Conservation (phyloP, 2,113 vertebrate genomes). For the Platanista minor region DNA sequence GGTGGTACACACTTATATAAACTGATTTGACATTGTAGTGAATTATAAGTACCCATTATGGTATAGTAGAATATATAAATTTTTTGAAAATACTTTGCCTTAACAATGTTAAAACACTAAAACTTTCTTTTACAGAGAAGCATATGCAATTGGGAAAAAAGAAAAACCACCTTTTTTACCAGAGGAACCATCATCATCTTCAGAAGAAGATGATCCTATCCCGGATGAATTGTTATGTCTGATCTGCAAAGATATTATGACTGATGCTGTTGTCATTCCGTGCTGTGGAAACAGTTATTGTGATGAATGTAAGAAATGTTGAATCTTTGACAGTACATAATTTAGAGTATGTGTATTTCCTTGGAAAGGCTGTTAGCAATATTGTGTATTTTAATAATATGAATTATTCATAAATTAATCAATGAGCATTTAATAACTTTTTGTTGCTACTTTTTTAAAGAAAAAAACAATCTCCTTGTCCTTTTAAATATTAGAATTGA, state of each 20-base stretch:
- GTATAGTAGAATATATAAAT: background rate
- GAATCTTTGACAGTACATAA: background rate
- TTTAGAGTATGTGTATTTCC: background rate
- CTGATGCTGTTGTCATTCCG: slow-evolving; percentile 96
- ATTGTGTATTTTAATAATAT: background rate
- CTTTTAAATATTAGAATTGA: background rate
- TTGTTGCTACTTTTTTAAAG: background rate
- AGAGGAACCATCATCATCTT: slow-evolving; percentile 85
- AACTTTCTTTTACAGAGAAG: slow-evolving; percentile 83
- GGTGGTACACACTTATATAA: slow-evolving; percentile 1
- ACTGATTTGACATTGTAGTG: slow-evolving; percentile 2
- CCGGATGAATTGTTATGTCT: slow-evolving; percentile 94
- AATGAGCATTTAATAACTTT: background rate
- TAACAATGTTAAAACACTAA: background rate
- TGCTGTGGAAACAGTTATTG: slow-evolving; percentile 99
- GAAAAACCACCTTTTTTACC: slow-evolving; percentile 93
- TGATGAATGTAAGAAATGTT: slow-evolving; percentile 92
- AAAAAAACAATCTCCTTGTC: background rate
- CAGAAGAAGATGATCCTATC: slow-evolving; percentile 89
- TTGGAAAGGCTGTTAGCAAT: background rate
- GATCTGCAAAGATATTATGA: slow-evolving; percentile 95
- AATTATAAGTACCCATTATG: background rate
- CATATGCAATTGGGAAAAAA: slow-evolving; percentile 96
- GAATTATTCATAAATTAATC: background rate
- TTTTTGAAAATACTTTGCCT: background rate